A percentile compares a stretch with the other conserved stretches of the same genome.
phyloP scores from a whole-genome alignment of 2,113 vertebrate species.

The Stercorarius parasiticus region DNA sequence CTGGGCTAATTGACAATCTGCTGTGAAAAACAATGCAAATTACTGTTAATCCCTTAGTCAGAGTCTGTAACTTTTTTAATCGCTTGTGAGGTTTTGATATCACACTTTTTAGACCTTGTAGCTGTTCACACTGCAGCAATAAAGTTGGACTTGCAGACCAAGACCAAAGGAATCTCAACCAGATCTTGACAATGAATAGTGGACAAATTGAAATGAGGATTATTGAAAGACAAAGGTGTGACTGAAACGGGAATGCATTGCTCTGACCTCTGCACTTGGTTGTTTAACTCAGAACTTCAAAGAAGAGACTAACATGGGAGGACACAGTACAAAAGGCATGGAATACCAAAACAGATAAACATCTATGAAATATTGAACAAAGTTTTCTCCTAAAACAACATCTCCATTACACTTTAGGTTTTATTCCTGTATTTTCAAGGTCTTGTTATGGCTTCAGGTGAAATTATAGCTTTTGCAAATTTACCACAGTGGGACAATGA shows the following conservation, averaged over 20 bases:
- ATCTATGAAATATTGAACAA: not conserved
- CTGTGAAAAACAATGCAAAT: not conserved
- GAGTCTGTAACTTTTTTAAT: not conserved
- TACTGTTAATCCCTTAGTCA: not conserved
- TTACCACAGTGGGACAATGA: not conserved
- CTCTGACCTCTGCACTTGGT: not conserved
- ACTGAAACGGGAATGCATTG: not conserved
- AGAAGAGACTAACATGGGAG: not conserved
- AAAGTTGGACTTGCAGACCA: not conserved
- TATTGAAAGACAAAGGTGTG: constrained; percentile 8
- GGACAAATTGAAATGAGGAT: not conserved
- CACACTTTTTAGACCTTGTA: not conserved
- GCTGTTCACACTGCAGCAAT: not conserved
- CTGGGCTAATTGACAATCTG: not conserved
- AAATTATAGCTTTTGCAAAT: not conserved
- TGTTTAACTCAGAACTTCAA: constrained; percentile 1
- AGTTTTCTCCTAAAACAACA: not conserved
- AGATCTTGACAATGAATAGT: not conserved
- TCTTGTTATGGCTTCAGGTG: not conserved
- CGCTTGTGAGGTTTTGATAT: not conserved
- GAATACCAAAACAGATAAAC: not conserved
- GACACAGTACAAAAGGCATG: not conserved
- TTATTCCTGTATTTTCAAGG: not conserved
- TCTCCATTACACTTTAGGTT: not conserved
- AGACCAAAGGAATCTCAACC: not conserved